Percentiles rank a stretch among this genome's conserved stretches.
phyloP scores from a whole-genome alignment of 2,113 vertebrate genomes.

The Macrotus californicus region DNA sequence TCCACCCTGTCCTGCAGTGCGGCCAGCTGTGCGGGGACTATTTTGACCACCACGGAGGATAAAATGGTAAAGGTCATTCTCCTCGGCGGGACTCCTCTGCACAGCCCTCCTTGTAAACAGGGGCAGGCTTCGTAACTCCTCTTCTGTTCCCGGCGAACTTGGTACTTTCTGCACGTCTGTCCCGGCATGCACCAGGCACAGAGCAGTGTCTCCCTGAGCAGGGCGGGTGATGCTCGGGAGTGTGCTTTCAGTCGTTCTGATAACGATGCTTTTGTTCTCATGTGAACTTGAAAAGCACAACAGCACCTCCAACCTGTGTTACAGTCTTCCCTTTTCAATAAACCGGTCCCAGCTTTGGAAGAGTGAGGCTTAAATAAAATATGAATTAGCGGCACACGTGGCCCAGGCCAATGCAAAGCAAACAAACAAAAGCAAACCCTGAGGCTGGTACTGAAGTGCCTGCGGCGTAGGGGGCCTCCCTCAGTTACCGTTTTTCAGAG shows the following conservation, averaged over 20 bases:
- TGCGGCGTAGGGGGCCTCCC: background rate
- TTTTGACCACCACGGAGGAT: background rate
- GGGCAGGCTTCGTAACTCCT: background rate
- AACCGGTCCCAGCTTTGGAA: background rate
- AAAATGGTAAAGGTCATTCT: background rate
- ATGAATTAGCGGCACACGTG: background rate
- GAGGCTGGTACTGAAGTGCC: background rate
- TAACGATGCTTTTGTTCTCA: background rate
- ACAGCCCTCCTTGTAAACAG: background rate
- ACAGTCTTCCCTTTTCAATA: background rate
- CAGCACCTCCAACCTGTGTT: background rate
- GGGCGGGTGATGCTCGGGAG: background rate
- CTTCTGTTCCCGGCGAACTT: background rate
- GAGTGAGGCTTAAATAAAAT: background rate
- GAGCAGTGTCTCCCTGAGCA: background rate
- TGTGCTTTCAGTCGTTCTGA: conserved; percentile 20
- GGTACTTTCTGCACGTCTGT: background rate
- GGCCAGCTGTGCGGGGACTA: background rate
- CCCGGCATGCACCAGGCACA: background rate
- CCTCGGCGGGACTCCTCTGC: background rate
- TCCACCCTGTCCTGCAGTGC: background rate
- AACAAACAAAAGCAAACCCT: background rate
- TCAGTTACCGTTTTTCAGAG: background rate
- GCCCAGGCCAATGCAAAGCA: background rate
- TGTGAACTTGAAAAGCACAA: background rate